These are phyloP conservation scores for Dendrocopos noguchii DNA, from an alignment of 2,113 vertebrate genomes.

Conservation along the genomic window DNA sequence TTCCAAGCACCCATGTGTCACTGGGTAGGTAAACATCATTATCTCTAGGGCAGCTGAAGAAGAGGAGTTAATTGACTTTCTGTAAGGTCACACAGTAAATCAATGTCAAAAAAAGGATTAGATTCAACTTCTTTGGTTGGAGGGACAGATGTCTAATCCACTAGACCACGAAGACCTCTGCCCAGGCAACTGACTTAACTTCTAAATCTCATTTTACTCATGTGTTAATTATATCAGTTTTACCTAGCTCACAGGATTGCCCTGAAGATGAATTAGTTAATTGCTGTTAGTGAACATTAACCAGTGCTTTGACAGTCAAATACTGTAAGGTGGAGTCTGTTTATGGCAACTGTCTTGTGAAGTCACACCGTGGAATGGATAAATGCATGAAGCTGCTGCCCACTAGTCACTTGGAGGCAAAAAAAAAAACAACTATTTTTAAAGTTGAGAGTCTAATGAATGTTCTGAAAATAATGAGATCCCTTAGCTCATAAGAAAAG, in stretches of 20 bases:
- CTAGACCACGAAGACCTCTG: conserved; percentile 42
- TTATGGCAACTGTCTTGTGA: not conserved
- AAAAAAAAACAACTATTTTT: not conserved
- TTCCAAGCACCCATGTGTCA: conserved; percentile 22
- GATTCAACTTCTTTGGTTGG: conserved; percentile 44
- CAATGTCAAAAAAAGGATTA: conserved; percentile 66
- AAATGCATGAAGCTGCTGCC: not conserved
- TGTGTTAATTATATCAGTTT: conserved; percentile 54
- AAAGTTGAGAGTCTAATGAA: conserved; percentile 14
- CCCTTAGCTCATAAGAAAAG: not conserved
- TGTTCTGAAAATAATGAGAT: conserved; percentile 40
- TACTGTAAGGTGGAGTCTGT: not conserved
- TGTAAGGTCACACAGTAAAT: conserved; percentile 39
- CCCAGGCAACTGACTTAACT: conserved; percentile 59
- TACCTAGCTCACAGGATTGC: conserved; percentile 2
- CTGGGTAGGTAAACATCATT: conserved; percentile 38
- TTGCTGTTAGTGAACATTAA: conserved; percentile 6
- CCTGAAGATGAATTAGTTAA: conserved; percentile 48
- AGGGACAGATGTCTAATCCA: conserved; percentile 66
- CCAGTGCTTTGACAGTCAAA: not conserved
- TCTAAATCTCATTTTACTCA: conserved; percentile 61
- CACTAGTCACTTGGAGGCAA: not conserved
- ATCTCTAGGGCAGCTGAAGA: conserved; percentile 52
- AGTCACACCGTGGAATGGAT: not conserved
- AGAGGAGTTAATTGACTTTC: conserved; percentile 72